Conservation (phyloP, 2,888 invertebrate genomes). For the Torymus auratus region DNA sequence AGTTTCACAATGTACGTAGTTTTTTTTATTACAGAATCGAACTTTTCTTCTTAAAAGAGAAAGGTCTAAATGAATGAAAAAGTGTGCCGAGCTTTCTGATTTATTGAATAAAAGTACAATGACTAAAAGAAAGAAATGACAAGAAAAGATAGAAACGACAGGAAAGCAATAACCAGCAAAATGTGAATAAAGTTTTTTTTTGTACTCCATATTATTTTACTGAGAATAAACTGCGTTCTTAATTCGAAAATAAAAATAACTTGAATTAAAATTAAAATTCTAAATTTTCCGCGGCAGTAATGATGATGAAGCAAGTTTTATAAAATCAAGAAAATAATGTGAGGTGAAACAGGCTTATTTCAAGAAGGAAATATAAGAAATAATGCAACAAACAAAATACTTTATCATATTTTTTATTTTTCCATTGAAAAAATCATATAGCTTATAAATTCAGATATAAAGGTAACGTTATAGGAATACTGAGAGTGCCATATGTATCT, state of each 20-base stretch:
- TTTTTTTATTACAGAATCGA: constrained; percentile 14
- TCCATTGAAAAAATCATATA: constrained; percentile 40
- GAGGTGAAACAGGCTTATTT: too few species aligned
- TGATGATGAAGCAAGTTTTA: too few species aligned
- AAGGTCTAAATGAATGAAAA: constrained; percentile 24
- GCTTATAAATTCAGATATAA: constrained; percentile 47
- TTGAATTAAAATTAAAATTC: too few species aligned
- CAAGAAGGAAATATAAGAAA: not conserved
- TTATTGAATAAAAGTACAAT: too few species aligned
- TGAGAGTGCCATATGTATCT: constrained; percentile 23
- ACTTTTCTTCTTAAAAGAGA: constrained; percentile 21
- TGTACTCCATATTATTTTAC: too few species aligned
- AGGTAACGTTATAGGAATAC: constrained; percentile 35
- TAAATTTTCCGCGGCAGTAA: too few species aligned
- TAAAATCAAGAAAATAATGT: too few species aligned
- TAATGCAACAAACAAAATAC: not conserved
- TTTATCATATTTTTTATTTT: constrained; percentile 38
- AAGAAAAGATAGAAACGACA: not conserved
- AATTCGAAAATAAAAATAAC: too few species aligned
- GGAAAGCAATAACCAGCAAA: not conserved
- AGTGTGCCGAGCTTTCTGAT: not conserved
- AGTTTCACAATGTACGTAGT: constrained; percentile 16
- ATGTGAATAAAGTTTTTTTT: too few species aligned
- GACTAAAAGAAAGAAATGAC: not conserved
- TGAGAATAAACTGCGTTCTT: too few species aligned